Percentiles rank a stretch among this genome's conserved stretches.
These are phyloP conservation scores for Tetragnatha montana DNA, from an alignment of 2,888 invertebrate genomes.

Conservation along the genomic window DNA sequence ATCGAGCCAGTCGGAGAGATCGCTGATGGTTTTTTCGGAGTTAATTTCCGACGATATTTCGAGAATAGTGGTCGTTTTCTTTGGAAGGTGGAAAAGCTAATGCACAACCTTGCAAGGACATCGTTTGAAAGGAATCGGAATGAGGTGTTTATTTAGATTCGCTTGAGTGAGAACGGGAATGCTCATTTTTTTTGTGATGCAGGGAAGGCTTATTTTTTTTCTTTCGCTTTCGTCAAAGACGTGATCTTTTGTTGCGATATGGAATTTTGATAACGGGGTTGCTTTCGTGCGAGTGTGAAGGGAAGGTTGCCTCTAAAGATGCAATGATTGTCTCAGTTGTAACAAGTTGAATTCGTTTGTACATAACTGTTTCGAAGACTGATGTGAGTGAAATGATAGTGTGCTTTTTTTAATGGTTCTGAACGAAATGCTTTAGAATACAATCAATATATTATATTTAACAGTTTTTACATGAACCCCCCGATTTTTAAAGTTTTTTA, in stretches of 20 bases:
- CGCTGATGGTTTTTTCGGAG: constrained; percentile 10
- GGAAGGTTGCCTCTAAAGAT: not conserved
- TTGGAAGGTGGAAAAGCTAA: not conserved
- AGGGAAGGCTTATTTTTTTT: not conserved
- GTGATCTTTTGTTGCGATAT: constrained; percentile 2
- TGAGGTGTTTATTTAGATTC: constrained; percentile 29
- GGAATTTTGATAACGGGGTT: not conserved
- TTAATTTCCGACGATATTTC: not conserved
- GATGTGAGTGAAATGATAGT: too few species aligned
- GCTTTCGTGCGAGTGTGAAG: not conserved
- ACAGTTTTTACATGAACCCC: too few species aligned
- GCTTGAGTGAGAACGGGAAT: constrained; percentile 17
- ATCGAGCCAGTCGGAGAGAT: constrained; percentile 11
- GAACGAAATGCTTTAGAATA: too few species aligned
- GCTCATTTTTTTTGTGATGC: not conserved
- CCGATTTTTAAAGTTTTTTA: too few species aligned
- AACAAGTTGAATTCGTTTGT: not conserved
- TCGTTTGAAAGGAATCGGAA: constrained; percentile 27
- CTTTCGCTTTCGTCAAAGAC: not conserved
- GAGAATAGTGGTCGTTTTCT: constrained; percentile 1
- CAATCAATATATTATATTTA: too few species aligned
- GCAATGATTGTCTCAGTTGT: not conserved
- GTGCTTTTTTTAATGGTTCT: too few species aligned
- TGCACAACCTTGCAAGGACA: constrained; percentile 52
- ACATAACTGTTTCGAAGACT: too few species aligned